phyloP scores from a whole-genome alignment of 2,797 vertebrate species.

The Cetoscarus ocellatus region DNA sequence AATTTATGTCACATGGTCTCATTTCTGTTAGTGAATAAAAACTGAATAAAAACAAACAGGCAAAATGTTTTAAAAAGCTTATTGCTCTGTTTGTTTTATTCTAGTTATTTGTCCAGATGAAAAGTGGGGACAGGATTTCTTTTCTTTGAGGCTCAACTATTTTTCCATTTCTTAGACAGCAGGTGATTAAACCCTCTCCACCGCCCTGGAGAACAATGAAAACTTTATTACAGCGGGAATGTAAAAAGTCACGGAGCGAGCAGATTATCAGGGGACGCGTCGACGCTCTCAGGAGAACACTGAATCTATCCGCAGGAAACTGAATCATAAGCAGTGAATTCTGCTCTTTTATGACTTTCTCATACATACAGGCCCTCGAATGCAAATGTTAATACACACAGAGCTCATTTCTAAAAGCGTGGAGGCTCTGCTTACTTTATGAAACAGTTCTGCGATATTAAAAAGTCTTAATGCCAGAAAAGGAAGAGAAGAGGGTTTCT shows the following conservation, averaged over 20 bases:
- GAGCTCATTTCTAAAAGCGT: not conserved
- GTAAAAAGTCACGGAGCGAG: not conserved
- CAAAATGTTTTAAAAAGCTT: too few species aligned
- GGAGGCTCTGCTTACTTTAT: not conserved
- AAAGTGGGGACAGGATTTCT: not conserved
- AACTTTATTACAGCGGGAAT: slow-evolving; percentile 13
- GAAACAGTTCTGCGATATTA: not conserved
- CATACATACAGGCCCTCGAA: not conserved
- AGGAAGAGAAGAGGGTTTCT: too few species aligned
- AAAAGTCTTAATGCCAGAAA: too few species aligned
- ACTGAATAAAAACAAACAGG: too few species aligned
- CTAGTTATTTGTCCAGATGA: too few species aligned
- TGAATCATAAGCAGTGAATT: not conserved
- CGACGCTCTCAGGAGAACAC: slow-evolving; percentile 5
- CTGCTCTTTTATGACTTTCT: not conserved
- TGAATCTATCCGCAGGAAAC: slow-evolving; percentile 29
- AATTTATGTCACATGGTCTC: too few species aligned
- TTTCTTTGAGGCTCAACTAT: not conserved
- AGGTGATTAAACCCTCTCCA: not conserved
- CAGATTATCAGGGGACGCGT: slow-evolving; percentile 12
- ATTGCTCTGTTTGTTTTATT: not conserved
- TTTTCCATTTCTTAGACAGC: not conserved
- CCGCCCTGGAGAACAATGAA: slow-evolving; percentile 15
- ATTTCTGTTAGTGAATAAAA: too few species aligned
- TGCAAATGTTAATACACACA: not conserved